Evolutionary conservation across 2,888 invertebrate species (phyloP).

Genomic region (Diadegma fenestrale): DNA sequence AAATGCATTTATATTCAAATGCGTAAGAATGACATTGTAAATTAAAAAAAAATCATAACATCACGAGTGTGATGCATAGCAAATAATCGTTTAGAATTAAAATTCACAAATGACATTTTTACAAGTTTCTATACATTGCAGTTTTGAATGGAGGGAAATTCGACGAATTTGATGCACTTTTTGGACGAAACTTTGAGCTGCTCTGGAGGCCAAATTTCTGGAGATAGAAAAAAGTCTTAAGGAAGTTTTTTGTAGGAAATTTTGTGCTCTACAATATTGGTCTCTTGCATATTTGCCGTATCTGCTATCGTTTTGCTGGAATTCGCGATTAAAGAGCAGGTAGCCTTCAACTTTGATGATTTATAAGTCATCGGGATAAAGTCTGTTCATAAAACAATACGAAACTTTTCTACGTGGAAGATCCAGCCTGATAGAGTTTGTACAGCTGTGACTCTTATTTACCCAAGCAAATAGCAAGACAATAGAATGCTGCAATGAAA

Average conservation of each 20-base stretch:
- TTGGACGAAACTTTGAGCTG: not conserved
- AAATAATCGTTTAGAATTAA: not conserved
- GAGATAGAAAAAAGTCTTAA: not conserved
- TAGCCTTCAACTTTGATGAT: not conserved
- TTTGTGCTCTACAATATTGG: not conserved
- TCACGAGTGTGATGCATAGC: not conserved
- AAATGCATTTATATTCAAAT: not conserved
- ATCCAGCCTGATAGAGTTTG: not conserved
- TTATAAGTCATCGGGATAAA: not conserved
- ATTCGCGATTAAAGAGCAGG: not conserved
- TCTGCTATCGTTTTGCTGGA: not conserved
- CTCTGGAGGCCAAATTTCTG: not conserved
- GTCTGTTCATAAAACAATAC: not conserved
- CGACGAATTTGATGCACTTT: not conserved
- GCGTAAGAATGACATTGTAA: not conserved
- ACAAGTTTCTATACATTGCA: not conserved
- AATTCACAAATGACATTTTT: not conserved
- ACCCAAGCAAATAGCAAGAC: not conserved
- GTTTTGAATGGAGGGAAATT: not conserved
- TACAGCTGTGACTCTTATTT: not conserved
- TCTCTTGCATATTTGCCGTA: not conserved
- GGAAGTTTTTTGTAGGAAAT: not conserved
- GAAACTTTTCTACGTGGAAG: not conserved
- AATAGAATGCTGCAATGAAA: not conserved
- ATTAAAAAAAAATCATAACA: constrained; percentile 12